A percentile compares a stretch with the other conserved stretches of the same genome.
These are phyloP conservation scores for Phymastichus coffea DNA, from an alignment of 1,140 invertebrate species.

Conservation along the genomic window DNA sequence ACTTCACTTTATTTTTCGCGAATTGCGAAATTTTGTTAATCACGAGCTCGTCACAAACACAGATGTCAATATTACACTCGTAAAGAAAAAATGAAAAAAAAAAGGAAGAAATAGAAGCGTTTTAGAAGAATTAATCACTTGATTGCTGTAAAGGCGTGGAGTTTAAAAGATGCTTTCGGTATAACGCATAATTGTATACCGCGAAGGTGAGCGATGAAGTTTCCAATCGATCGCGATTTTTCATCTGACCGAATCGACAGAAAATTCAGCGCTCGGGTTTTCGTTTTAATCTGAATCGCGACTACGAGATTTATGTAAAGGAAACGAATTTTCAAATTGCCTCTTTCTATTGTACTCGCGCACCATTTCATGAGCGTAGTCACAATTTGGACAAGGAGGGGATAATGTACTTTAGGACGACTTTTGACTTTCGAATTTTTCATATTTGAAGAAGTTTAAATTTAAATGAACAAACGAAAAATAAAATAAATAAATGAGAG, in stretches of 20 bases:
- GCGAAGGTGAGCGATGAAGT: slow-evolving; percentile 18
- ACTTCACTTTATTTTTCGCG: too few relatives aligned
- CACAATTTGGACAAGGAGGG: slow-evolving; percentile 25
- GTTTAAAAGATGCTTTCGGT: slow-evolving; percentile 22
- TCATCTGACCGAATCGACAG: background rate
- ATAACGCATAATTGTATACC: slow-evolving; percentile 21
- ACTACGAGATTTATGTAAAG: slow-evolving; percentile 23
- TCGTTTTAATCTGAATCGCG: slow-evolving; percentile 27
- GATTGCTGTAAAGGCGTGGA: slow-evolving; percentile 21
- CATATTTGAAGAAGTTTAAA: slow-evolving; percentile 30
- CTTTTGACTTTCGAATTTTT: slow-evolving; percentile 31
- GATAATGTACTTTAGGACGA: slow-evolving; percentile 25
- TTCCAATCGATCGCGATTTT: slow-evolving; percentile 12
- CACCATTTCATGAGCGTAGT: slow-evolving; percentile 25
- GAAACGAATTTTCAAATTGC: slow-evolving; percentile 30
- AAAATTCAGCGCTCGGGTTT: slow-evolving; percentile 4
- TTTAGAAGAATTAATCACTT: slow-evolving; percentile 1
- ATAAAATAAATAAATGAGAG: slow-evolving; percentile 29
- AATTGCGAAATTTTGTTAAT: slow-evolving; percentile 17
- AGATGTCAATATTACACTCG: slow-evolving; percentile 30
- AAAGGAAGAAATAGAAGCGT: background rate
- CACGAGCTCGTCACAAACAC: slow-evolving; percentile 27
- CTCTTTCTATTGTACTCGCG: slow-evolving; percentile 29
- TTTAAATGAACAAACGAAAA: slow-evolving; percentile 14
- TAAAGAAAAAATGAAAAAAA: slow-evolving; percentile 9